These are phyloP conservation scores for Potorous gilbertii DNA, from an alignment of 2,797 vertebrate genomes.

Conservation along the genomic window DNA sequence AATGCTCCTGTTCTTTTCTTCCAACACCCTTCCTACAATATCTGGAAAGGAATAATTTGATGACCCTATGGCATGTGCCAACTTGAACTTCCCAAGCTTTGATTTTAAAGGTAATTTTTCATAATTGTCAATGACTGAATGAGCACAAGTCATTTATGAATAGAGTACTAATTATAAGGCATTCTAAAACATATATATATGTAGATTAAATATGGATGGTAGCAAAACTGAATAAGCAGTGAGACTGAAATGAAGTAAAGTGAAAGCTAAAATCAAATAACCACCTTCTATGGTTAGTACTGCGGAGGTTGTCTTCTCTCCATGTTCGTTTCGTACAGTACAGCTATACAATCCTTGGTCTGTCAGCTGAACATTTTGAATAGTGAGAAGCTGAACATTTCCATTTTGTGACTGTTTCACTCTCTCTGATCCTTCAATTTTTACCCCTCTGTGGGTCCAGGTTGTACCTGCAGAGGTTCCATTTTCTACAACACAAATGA, in stretches of 20 bases:
- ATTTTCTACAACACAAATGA: slow-evolving; percentile 90
- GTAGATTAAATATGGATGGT: background rate
- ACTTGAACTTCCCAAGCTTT: slow-evolving; percentile 6
- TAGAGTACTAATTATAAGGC: slow-evolving; percentile 66
- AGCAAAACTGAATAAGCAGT: slow-evolving; percentile 53
- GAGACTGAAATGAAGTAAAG: slow-evolving; percentile 73
- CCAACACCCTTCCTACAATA: background rate
- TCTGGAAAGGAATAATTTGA: background rate
- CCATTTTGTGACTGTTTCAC: slow-evolving; percentile 85
- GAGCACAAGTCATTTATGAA: slow-evolving; percentile 29
- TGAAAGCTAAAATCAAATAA: slow-evolving; percentile 85
- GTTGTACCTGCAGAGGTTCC: slow-evolving; percentile 85
- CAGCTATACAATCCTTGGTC: slow-evolving; percentile 92
- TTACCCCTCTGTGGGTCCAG: slow-evolving; percentile 89
- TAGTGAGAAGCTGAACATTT: slow-evolving; percentile 87
- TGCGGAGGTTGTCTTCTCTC: slow-evolving; percentile 89
- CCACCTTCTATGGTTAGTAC: slow-evolving; percentile 93
- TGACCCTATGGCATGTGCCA: slow-evolving; percentile 21
- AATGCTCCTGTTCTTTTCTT: background rate
- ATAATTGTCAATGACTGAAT: background rate
- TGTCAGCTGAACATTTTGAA: slow-evolving; percentile 85
- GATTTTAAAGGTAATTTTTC: slow-evolving; percentile 33
- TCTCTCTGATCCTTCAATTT: slow-evolving; percentile 85
- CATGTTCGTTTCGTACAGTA: slow-evolving; percentile 85
- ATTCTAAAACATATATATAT: slow-evolving; percentile 1